Evolutionary conservation across 2,888 invertebrate genomes (phyloP), one percentile per base, ranked within the genome.

Genomic region (Oscheius sp.): DNA sequence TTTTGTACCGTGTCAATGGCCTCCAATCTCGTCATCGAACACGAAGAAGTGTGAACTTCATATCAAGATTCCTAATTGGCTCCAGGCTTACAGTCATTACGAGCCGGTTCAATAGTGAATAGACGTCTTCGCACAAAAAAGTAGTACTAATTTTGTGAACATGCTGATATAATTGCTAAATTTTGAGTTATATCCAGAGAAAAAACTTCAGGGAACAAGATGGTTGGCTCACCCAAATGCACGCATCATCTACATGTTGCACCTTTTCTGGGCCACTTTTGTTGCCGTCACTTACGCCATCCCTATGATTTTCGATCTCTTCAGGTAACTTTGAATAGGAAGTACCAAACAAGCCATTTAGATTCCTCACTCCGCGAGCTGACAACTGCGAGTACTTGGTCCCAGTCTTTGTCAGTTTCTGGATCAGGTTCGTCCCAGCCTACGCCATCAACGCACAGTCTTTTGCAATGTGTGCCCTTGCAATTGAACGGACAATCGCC

Each of bases 221-320:
- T 68, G 68, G 68, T 13, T 68, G 13, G 68, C 53, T 10, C 68
- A 68, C 42, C 68, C 68, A 9, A 68, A 68, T 53, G 68, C 68
- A 32, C 10, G 68, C 13, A 5, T 68, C 7, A 35, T 68, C 55
- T 68, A 68, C 37, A 53, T 9, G 2, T 53, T 68, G 51, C 68
- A 68, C 35, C 42, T 68, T 9, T 55, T 53, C 37, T 68, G 68
- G 68, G 68, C 68, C 2, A 68, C 68, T 29, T 33, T 57, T 21
- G 53, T 68, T n/a, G 35, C 68, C 21, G n/a, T 68, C 55, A 55
- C 68, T 9, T 68, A 68, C 29, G 2, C 42, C 5, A 10, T 13
- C 29, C 68, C 68, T 7, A 37, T 68, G 9, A 68, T 55, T 21
- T 68, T 55, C 21, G 68, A 68, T 33, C n/a, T 68, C n/a, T 5